Evolutionary conservation across 2,113 vertebrate genomes (phyloP), one percentile per base, ranked within the genome.

Genomic region (Arothron firmamentum): DNA sequence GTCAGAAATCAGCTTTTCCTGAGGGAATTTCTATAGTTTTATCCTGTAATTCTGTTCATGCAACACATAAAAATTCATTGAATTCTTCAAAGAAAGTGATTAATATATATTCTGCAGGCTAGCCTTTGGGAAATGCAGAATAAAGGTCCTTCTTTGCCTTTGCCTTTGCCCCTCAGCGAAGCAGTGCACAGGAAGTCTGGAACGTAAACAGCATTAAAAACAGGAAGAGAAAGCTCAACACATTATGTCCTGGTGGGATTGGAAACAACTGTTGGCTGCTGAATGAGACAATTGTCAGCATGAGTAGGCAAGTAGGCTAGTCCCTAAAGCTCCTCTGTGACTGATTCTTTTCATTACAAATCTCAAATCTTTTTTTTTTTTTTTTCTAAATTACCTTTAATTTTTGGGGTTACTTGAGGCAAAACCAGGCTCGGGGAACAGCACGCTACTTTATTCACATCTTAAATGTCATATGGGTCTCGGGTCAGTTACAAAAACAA

Each of bases 1-100:
- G 77, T 67, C 57, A 76, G 74, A 82, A 77, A 73, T 80, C 59
- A 21, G 59, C 48, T 51, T 34, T 15, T 72, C 25, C 56, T 79
- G 38, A 43, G 61, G 73, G 68, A 77, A 47, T 38, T 38, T 38
- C 11, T 31, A 12, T 49, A 16, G 72, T 79, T 80, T 56, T 78
- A 72, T 0, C 1, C 25, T 74, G 43, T 17, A 45, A 45, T 50
- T 62, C 16, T 52, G 17, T 49, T 59, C 52, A 64, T 73, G 56
- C 17, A 2, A 65, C 16, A 38, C 34, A 38, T 38, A 12, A 38
- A 12, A 38, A 38, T 38, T 38, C 11, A 12, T 12, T 38, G 11
- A 38, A 11, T 38, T 12, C 34, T 38, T 38, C 34, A 38, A 38
- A 10, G 10, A 38, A 9, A 38, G 34, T 12, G 34, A 38, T 38